These are phyloP conservation scores for Todiramphus saurophagus DNA, from an alignment of 2,113 vertebrate species.

Conservation along the genomic window DNA sequence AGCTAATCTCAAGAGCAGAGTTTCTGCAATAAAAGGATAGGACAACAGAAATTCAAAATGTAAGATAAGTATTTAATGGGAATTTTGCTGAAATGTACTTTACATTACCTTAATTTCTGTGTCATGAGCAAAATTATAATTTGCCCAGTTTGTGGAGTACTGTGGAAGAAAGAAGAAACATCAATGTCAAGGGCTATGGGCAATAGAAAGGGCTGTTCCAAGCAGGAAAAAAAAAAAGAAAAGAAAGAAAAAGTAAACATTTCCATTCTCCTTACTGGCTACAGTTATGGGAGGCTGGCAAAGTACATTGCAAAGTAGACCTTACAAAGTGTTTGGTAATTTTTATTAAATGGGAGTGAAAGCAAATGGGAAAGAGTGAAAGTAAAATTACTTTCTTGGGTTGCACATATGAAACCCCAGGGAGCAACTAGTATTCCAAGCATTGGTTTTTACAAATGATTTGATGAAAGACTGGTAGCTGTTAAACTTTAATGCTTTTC, in stretches of 20 bases:
- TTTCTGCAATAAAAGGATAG: neutral
- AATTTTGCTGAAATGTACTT: neutral
- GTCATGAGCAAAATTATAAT: neutral
- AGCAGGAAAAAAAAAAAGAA: neutral
- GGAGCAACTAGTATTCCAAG: conserved; percentile 26
- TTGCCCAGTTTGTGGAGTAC: neutral
- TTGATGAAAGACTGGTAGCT: conserved; percentile 27
- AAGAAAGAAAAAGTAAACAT: neutral
- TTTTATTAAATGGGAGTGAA: neutral
- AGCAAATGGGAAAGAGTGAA: neutral
- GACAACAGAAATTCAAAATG: neutral
- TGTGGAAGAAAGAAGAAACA: neutral
- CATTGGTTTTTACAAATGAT: conserved; percentile 29
- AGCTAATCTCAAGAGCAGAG: neutral
- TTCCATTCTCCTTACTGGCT: neutral
- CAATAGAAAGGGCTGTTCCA: neutral
- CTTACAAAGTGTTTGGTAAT: neutral
- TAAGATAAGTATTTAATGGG: neutral
- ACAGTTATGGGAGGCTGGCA: neutral
- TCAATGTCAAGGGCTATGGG: neutral
- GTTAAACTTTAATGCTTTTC: conserved; percentile 41
- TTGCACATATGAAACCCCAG: conserved; percentile 38
- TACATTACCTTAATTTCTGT: neutral
- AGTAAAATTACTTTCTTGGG: conserved; percentile 42
- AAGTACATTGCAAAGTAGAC: neutral